These are phyloP conservation scores for Neopelma chrysocephalum DNA, from an alignment of 2,797 vertebrate genomes.

Conservation along the genomic window DNA sequence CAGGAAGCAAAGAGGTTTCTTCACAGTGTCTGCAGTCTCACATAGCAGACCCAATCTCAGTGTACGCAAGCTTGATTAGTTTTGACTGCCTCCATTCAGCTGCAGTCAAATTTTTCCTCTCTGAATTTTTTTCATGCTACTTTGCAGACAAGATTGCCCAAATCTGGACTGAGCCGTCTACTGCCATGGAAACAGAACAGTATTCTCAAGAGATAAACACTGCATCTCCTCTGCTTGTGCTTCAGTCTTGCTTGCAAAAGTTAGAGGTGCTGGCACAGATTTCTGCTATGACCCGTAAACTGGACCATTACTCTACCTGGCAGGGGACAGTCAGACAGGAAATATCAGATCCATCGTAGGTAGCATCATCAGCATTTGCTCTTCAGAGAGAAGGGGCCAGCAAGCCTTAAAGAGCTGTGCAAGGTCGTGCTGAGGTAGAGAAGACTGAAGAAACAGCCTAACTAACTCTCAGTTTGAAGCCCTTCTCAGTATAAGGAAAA, in stretches of 20 bases:
- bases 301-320: background rate
- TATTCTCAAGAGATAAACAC: constrained; percentile 59
- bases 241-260: background rate
- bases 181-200: constrained; percentile 73
- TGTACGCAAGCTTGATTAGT: constrained; percentile 28
- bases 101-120: constrained; percentile 42
- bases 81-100: constrained; percentile 48
- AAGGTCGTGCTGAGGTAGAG: background rate
- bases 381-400: background rate
- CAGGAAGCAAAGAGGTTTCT: background rate
- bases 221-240: constrained; percentile 11
- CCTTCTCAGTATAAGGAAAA: background rate
- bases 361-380: background rate
- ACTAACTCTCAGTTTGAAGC: background rate
- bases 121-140: constrained; percentile 39
- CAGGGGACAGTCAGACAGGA: background rate
- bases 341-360: background rate
- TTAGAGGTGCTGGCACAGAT: background rate
- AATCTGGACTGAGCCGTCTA: constrained; percentile 69
- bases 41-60: background rate
- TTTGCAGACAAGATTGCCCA: constrained; percentile 61
- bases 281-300: background rate
- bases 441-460: background rate
- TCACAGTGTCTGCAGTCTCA: background rate
- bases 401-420: background rate